A percentile compares a stretch with the other conserved stretches of the same genome.
Evolutionary conservation across 2,113 vertebrate genomes (phyloP).

Genomic region (Ptychochromis oligacanthus): DNA sequence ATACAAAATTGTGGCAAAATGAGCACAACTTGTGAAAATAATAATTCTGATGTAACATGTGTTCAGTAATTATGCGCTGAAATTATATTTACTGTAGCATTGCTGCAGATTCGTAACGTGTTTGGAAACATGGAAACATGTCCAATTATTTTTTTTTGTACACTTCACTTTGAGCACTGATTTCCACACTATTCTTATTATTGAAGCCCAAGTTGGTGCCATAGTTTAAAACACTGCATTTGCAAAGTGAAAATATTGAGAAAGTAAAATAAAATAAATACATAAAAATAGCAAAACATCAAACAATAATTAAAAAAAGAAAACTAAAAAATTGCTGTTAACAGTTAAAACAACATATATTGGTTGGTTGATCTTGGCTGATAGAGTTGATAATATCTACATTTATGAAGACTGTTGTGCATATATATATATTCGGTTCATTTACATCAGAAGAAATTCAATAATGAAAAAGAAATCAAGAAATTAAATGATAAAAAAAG

Average conservation of each 20-base stretch:
- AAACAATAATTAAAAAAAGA: background rate
- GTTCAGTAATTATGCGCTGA: background rate
- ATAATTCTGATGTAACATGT: background rate
- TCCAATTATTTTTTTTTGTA: background rate
- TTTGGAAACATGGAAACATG: background rate
- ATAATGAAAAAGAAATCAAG: too few relatives aligned
- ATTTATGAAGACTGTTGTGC: too few relatives aligned
- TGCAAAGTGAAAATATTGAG: background rate
- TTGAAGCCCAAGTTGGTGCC: too few relatives aligned
- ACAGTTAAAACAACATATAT: accelerated
- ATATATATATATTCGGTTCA: too few relatives aligned
- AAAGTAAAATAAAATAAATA: background rate
- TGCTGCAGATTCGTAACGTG: background rate
- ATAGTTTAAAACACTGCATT: too few relatives aligned
- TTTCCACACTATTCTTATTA: too few relatives aligned
- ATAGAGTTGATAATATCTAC: too few relatives aligned
- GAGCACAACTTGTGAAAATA: background rate
- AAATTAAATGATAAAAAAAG: too few relatives aligned
- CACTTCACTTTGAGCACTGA: background rate
- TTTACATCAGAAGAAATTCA: too few relatives aligned
- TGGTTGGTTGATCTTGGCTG: too few relatives aligned
- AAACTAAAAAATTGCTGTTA: background rate
- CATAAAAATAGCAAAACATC: background rate
- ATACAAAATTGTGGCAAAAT: background rate
- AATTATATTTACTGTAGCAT: background rate